Base-by-base conservation (phyloP, 2,113 vertebrate species). In the cattle (Bos taurus) region DNA sequence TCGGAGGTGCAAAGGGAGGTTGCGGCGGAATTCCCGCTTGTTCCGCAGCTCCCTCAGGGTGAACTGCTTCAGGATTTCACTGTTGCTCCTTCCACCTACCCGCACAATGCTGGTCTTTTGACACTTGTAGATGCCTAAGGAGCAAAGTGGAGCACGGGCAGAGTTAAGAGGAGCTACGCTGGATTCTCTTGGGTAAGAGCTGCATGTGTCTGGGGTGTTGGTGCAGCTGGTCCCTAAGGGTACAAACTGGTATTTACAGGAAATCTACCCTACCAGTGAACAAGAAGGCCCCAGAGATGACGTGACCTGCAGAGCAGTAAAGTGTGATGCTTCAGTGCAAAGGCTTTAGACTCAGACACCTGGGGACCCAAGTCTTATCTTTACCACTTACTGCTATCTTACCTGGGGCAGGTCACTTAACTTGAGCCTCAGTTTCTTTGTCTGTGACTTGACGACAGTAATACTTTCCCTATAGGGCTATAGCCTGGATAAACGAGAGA, bases 31-130 rank as follows among this genome's bases (percentile, higher is more conserved):
- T 17, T 93, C 52, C 2, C 2, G 1, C 13, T 96, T 96, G 74
- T 90, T 98, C 59, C 98, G 99, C 98, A 99, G 98, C 94, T 99
- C 99, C 92, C 98, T 98, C 40, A 99, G 98, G 67, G 99, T 99
- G 98, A 99, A 99, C 7, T 57, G 94, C 93, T 99, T 99, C 95
- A 99, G 97, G 85, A 98, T 81, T 80, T 99, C 99, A 92, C 99
- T 99, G 99, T 88, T 99, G 98, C 99, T 99, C 91, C 99, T 99
- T 54, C 99, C 99, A 26, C 99, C 99, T 6, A 99, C 99, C 90
- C 99, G 99, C 60, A 99, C 99, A 1, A 99, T 99, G 62, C 99
- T 99, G 0, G 77, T 25, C 14, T 81, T 64, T 36, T 99, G 98
- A 98, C 99, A 99, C 11, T 28, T 98, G 59, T 98, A 97, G 97